phyloP scores from a whole-genome alignment of 1,140 invertebrate genomes.

The Zaprionus ornatus region DNA sequence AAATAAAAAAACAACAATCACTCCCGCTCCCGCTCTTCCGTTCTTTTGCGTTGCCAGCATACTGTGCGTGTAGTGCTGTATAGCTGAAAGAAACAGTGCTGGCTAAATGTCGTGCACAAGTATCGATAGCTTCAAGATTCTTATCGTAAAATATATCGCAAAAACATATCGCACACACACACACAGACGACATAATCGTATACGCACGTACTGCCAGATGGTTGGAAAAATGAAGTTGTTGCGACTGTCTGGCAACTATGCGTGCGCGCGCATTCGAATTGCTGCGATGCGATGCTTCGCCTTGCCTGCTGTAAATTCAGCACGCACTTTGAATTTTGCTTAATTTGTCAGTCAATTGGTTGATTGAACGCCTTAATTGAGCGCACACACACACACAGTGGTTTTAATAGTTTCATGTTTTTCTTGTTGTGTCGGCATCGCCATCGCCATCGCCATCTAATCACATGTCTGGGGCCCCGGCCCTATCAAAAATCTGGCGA shows the following conservation, averaged over 20 bases:
- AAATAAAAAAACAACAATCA: slow-evolving; percentile 39
- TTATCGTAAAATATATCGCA: too few species aligned
- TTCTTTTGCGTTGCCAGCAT: slow-evolving; percentile 38
- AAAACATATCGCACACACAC: not conserved
- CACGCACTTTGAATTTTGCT: not conserved
- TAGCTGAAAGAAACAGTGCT: slow-evolving; percentile 25
- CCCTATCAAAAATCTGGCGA: not conserved
- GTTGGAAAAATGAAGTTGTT: not conserved
- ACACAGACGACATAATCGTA: not conserved
- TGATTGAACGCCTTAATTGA: slow-evolving; percentile 3
- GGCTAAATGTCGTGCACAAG: not conserved
- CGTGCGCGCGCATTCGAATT: not conserved
- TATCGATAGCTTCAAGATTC: slow-evolving; percentile 16
- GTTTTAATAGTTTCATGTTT: not conserved
- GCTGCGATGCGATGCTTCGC: not conserved
- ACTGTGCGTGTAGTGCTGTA: slow-evolving; percentile 23
- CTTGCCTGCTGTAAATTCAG: not conserved
- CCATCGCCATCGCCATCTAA: not conserved
- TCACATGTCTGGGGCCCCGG: not conserved
- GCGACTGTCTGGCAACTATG: not conserved
- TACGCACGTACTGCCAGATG: not conserved
- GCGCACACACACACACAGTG: not conserved
- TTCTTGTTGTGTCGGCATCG: not conserved
- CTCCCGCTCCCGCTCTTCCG: slow-evolving; percentile 48
- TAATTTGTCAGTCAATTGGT: not conserved